A percentile compares a stretch with the other conserved stretches of the same genome.
phyloP scores from a whole-genome alignment of 2,797 vertebrate species.

The Muscicapa striata region DNA sequence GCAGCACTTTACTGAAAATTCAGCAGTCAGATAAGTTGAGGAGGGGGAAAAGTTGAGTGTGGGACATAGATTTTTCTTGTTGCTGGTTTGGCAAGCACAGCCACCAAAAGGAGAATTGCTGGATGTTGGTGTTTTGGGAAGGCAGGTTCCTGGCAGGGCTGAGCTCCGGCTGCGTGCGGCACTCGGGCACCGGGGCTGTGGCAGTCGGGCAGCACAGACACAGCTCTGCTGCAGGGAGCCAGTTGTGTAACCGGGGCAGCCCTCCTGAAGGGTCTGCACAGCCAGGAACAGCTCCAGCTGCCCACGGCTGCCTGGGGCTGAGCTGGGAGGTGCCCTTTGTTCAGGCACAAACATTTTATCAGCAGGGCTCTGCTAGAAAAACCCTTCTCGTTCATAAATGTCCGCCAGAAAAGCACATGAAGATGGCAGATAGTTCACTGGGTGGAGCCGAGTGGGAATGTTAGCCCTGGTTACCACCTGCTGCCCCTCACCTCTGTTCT shows the following conservation, averaged over 20 bases:
- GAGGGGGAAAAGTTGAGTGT: background rate
- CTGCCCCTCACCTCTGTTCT: background rate
- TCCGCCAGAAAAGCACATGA: background rate
- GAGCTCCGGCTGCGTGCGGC: background rate
- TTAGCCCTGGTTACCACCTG: background rate
- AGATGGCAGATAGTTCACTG: too few species aligned
- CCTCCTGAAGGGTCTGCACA: background rate
- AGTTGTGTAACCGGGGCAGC: accelerated
- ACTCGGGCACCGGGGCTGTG: background rate
- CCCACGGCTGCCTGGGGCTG: too few species aligned
- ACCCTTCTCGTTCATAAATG: accelerated
- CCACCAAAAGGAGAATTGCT: background rate
- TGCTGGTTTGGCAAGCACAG: background rate
- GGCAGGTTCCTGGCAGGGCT: background rate
- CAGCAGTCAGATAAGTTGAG: background rate
- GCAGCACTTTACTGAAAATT: background rate
- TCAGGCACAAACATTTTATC: background rate
- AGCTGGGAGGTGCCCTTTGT: background rate
- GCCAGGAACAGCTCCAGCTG: background rate
- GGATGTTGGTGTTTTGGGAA: background rate
- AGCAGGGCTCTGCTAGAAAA: background rate
- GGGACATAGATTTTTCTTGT: background rate
- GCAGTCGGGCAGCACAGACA: accelerated
- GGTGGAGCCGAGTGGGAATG: background rate
- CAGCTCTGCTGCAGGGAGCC: background rate